Evolutionary conservation across 2,113 vertebrate genomes (phyloP).

Genomic region (Fulmarus glacialis): DNA sequence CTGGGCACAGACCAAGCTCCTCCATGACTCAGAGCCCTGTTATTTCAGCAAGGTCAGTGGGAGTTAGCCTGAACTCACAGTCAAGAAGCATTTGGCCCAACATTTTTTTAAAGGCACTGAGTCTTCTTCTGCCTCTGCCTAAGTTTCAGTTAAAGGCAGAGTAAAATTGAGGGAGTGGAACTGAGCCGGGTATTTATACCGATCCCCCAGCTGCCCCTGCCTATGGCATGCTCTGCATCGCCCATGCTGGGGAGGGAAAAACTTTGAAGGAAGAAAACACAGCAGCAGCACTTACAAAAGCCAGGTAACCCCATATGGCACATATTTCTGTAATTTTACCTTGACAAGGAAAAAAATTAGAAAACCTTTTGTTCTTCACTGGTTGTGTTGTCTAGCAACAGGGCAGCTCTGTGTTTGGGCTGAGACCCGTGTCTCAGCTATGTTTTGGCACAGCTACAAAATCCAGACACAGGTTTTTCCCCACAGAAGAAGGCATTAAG

Average conservation of each 20-base stretch:
- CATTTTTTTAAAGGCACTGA: neutral
- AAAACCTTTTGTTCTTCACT: neutral
- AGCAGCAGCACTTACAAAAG: neutral
- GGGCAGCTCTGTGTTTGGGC: neutral
- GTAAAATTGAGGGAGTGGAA: neutral
- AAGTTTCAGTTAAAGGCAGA: neutral
- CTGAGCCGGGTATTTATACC: fast-evolving
- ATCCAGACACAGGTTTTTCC: neutral
- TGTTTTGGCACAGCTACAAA: neutral
- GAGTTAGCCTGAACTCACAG: neutral
- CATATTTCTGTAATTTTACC: neutral
- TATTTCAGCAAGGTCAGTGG: neutral
- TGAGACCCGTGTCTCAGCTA: neutral
- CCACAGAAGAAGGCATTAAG: neutral
- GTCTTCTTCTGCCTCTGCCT: neutral
- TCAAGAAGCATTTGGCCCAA: neutral
- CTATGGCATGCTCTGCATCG: neutral
- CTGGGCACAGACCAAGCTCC: neutral
- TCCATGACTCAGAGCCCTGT: neutral
- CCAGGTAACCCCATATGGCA: neutral
- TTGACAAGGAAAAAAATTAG: neutral
- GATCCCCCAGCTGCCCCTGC: neutral
- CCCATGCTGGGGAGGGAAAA: neutral
- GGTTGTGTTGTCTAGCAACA: neutral
- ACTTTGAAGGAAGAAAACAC: neutral